Conservation (phyloP, 37 sponge, comb jelly and placozoan genomes). For the Bolinopsis microptera region DNA sequence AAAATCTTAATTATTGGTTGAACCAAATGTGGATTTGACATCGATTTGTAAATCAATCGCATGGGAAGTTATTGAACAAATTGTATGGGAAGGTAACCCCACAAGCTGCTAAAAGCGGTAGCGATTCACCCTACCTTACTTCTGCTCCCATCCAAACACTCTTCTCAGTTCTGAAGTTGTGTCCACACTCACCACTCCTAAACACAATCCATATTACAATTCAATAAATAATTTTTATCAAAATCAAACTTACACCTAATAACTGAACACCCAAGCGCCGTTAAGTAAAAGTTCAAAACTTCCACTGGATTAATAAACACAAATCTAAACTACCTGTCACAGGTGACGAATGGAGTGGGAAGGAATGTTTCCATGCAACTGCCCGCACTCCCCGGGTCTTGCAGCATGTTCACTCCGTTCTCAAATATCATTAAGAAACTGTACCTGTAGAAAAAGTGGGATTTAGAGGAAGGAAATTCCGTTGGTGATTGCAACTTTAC, state of each 20-base stretch:
- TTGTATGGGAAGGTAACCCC: no score
- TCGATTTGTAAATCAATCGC: no score
- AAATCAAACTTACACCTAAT: no score
- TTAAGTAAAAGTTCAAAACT: no score
- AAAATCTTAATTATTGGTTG: no score
- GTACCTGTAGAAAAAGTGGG: neutral
- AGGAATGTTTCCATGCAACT: slow-evolving; percentile 58
- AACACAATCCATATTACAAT: neutral
- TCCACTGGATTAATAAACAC: no score
- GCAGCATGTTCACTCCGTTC: slow-evolving; percentile 32
- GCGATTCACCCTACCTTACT: neutral
- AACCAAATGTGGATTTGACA: no score
- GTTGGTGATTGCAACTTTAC: no score
- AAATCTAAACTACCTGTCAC: slow-evolving; percentile 31
- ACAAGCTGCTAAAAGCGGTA: no score
- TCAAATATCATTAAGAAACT: slow-evolving; percentile 38
- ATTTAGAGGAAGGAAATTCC: neutral
- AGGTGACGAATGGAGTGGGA: slow-evolving; percentile 40
- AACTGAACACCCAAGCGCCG: no score
- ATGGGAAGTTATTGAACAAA: no score
- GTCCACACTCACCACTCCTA: slow-evolving; percentile 15
- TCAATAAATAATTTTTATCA: no score
- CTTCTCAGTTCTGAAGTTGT: slow-evolving; percentile 34
- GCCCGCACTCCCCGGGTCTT: slow-evolving; percentile 40
- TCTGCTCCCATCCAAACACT: slow-evolving; percentile 55